Conservation (phyloP, 2,888 invertebrate species). For the Mimachlamys varia region DNA sequence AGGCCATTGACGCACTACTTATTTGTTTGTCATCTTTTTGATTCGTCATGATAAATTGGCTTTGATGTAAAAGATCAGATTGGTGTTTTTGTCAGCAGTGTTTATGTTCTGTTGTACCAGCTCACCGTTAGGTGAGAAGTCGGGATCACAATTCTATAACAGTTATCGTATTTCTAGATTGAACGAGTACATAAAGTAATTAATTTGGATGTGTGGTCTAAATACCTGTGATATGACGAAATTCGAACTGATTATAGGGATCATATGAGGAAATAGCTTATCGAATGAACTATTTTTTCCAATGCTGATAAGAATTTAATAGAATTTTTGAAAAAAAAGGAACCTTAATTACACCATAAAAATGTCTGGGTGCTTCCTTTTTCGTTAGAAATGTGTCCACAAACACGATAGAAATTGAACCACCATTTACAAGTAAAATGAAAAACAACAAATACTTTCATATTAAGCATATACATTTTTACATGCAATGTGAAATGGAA, state of each 20-base stretch:
- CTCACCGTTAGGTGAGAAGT: not conserved
- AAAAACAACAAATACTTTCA: too few relatives aligned
- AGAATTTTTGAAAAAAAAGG: not conserved
- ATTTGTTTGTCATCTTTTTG: not conserved
- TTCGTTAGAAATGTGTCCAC: not conserved
- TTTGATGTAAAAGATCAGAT: slow-evolving; percentile 11
- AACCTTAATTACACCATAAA: too few relatives aligned
- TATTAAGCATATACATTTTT: too few relatives aligned
- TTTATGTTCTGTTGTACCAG: not conserved
- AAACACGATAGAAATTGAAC: not conserved
- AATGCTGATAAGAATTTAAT: not conserved
- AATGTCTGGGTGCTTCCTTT: not conserved
- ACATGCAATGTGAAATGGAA: too few relatives aligned
- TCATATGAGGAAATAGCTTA: not conserved
- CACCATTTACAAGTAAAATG: not conserved
- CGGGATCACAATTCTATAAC: not conserved
- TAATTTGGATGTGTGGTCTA: not conserved
- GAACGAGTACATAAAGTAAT: not conserved
- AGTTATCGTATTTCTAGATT: not conserved
- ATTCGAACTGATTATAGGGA: not conserved
- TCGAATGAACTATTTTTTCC: not conserved
- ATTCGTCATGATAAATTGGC: not conserved
- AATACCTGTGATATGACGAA: too few relatives aligned
- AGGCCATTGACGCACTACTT: not conserved
- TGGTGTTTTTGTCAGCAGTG: not conserved